Base-by-base conservation (phyloP, 2,888 invertebrate species). In the Chaetoderma sp. region DNA sequence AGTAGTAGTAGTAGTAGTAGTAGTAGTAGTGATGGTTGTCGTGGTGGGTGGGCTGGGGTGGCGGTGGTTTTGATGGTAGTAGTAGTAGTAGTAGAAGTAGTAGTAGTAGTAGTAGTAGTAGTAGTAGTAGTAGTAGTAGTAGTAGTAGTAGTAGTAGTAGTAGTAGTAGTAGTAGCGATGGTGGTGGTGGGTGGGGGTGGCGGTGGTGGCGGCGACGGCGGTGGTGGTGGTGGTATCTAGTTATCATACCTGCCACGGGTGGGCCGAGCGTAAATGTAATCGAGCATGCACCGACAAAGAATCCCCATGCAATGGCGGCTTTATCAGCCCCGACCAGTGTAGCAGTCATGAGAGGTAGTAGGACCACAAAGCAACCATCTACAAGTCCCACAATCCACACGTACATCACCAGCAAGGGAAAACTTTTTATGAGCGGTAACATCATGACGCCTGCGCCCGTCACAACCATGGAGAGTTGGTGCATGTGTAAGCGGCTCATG, bases 181-280 rank as follows among this genome's bases (percentile, higher is more conserved):
- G n/a, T n/a, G n/a, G n/a, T n/a, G n/a, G n/a, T n/a, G n/a, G n/a
- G n/a, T n/a, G n/a, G n/a, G n/a, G n/a, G n/a, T n/a, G n/a, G n/a
- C n/a, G n/a, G n/a, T n/a, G n/a, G n/a, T n/a, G n/a, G n/a, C n/a
- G n/a, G n/a, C n/a, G n/a, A n/a, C n/a, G n/a, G n/a, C n/a, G n/a
- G n/a, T n/a, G n/a, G n/a, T n/a, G n/a, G n/a, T n/a, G n/a, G n/a
- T n/a, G n/a, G n/a, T n/a, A n/a, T n/a, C n/a, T n/a, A n/a, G n/a
- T n/a, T n/a, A n/a, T n/a, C n/a, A n/a, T 52, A 82, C 82, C 82
- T 68, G 82, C 79, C 0, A 77, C 65, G 4, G 81, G 81, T 6
- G 82, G 82, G 32, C 82, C 82, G 1, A 79, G 63, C 1, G 78
- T 80, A 56, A 77, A 81, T 3, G 81, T 78, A 1, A 82, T 52